Conservation (phyloP, 2,113 vertebrate species). For the Scytalopus superciliaris region DNA sequence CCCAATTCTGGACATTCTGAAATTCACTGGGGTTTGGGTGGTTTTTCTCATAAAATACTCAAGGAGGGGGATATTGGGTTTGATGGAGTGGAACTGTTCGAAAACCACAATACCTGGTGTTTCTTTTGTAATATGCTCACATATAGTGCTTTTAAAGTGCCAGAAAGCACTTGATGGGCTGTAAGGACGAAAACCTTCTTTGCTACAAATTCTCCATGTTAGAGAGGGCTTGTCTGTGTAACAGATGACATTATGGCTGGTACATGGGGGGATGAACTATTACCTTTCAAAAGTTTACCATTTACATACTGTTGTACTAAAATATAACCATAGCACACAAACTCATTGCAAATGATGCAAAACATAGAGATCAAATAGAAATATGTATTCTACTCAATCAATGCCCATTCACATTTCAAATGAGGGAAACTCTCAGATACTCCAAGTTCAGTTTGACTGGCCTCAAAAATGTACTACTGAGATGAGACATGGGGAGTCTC, state of each 20-base stretch:
- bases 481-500: background rate
- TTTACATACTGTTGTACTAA: background rate
- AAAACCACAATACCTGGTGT: background rate
- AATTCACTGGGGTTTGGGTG: background rate
- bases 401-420: background rate
- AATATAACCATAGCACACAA: background rate
- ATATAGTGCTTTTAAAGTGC: background rate
- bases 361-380: background rate
- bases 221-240: background rate
- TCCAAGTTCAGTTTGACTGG: background rate
- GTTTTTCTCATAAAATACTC: background rate
- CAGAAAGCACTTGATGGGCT: background rate
- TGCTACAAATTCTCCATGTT: background rate
- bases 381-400: background rate
- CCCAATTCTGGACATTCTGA: background rate
- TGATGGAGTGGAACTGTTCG: background rate
- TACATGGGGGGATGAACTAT: rapidly evolving
- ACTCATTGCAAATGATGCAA: background rate
- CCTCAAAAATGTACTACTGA: background rate
- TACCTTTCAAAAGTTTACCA: background rate
- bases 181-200: background rate
- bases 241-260: background rate
- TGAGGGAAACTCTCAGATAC: background rate
- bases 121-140: background rate
- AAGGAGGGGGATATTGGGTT: background rate